Evolutionary conservation across 2,888 invertebrate species (phyloP).

Genomic region (Diploptera punctata): DNA sequence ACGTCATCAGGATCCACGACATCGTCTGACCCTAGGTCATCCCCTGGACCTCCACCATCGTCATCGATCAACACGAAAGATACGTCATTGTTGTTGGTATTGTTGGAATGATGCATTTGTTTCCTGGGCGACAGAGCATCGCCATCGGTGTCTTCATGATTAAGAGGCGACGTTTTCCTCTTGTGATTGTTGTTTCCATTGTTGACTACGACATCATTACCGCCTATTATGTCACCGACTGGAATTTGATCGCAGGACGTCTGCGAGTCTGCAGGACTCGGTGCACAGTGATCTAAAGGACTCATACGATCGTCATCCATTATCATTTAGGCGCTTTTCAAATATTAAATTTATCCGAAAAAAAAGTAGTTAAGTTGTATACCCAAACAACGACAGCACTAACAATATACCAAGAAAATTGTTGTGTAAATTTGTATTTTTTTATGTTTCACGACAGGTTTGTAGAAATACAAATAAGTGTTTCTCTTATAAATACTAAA

Average conservation of each 20-base stretch:
- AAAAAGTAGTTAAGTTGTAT: too few species aligned
- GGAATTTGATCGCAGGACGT: slow-evolving; percentile 35
- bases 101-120: slow-evolving; percentile 51
- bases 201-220: slow-evolving; percentile 32
- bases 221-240: slow-evolving; percentile 36
- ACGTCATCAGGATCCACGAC: slow-evolving; percentile 38
- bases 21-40: slow-evolving; percentile 46
- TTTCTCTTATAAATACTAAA: too few species aligned
- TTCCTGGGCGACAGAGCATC: slow-evolving; percentile 49
- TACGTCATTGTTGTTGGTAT: slow-evolving; percentile 54
- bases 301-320: slow-evolving; percentile 33
- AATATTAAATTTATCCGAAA: too few species aligned
- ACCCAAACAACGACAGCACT: too few species aligned
- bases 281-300: slow-evolving; percentile 40
- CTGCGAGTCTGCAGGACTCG: slow-evolving; percentile 38
- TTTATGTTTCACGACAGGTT: too few species aligned
- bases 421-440: too few species aligned
- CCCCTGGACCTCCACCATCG: slow-evolving; percentile 50
- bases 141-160: slow-evolving; percentile 50
- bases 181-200: slow-evolving; percentile 34
- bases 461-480: too few species aligned
- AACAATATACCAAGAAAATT: too few species aligned
- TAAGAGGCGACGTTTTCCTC: slow-evolving; percentile 29
- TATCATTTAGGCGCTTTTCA: neutral
- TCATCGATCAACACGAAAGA: slow-evolving; percentile 58